These are phyloP conservation scores for Verasper variegatus DNA, from an alignment of 2,113 vertebrate species.

Conservation along the genomic window DNA sequence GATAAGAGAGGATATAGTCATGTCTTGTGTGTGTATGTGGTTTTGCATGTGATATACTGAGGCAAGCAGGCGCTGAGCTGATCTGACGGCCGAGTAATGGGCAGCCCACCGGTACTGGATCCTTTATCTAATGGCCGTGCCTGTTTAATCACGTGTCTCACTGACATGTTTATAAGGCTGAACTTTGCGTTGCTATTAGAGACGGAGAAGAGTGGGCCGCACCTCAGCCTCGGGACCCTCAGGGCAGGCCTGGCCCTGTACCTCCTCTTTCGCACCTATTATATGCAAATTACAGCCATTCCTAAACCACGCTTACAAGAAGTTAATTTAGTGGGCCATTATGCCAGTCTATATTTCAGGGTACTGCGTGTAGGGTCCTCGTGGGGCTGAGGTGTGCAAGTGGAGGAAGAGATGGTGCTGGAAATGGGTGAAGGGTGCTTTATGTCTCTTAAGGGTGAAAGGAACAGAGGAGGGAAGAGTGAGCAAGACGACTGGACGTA, in stretches of 20 bases:
- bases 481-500: constrained; percentile 35
- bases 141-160: constrained; percentile 89
- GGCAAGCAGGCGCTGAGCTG: constrained; percentile 41
- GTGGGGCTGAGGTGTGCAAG: constrained; percentile 73
- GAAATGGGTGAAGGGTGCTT: constrained; percentile 71
- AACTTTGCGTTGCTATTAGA: constrained; percentile 96
- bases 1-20: constrained; percentile 35
- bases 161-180: constrained; percentile 99
- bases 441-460: constrained; percentile 71
- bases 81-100: constrained; percentile 79
- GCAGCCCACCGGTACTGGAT: constrained; percentile 89
- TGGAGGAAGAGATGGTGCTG: constrained; percentile 64
- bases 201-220: constrained; percentile 87
- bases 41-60: constrained; percentile 23
- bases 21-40: constrained; percentile 4
- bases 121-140: constrained; percentile 90
- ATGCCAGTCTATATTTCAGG: constrained; percentile 91
- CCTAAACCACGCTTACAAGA: constrained; percentile 92
- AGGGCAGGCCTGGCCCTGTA: constrained; percentile 88
- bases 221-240: constrained; percentile 81
- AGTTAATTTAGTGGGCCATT: constrained; percentile 97
- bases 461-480: constrained; percentile 38
- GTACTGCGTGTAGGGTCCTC: constrained; percentile 56
- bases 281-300: constrained; percentile 95
- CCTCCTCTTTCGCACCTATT: constrained; percentile 89